A percentile compares a stretch with the other conserved stretches of the same genome.
Evolutionary conservation across 1,140 invertebrate species (phyloP).

Genomic region (Lasioglossum albipes): DNA sequence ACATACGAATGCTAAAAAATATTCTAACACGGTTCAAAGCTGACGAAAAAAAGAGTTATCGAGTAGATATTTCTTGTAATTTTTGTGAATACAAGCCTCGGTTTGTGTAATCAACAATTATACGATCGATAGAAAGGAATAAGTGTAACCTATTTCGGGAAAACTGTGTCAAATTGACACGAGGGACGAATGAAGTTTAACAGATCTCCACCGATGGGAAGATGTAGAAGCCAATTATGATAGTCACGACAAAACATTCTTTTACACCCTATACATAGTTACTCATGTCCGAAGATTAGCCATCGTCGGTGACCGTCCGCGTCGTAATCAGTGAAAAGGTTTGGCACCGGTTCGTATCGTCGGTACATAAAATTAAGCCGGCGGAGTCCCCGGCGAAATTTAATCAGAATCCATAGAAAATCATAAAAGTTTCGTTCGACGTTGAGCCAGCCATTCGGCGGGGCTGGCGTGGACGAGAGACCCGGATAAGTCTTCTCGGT

Average conservation of each 20-base stretch:
- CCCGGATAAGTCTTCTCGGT: conserved; percentile 66
- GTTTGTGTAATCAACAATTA: too few species aligned
- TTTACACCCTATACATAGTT: too few species aligned
- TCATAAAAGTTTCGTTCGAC: conserved; percentile 33
- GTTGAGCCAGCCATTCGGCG: background rate
- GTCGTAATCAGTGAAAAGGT: background rate
- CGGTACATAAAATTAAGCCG: conserved; percentile 29
- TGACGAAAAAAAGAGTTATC: background rate
- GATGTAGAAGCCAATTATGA: too few species aligned
- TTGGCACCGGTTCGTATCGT: background rate
- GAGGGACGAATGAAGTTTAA: too few species aligned
- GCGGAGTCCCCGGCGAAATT: conserved; percentile 20
- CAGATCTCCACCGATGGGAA: too few species aligned
- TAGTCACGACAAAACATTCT: too few species aligned
- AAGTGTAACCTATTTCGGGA: too few species aligned
- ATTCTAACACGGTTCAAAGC: background rate
- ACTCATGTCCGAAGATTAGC: too few species aligned
- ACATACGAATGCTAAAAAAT: too few species aligned
- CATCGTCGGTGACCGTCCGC: too few species aligned
- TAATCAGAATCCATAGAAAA: conserved; percentile 49
- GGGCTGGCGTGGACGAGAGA: conserved; percentile 10
- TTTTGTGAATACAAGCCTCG: background rate
- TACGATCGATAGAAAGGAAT: too few species aligned
- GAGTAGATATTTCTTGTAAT: background rate
- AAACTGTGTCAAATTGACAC: too few species aligned